Evolutionary conservation across 2,113 vertebrate species (phyloP).

Genomic region (Ceratotherium simum): DNA sequence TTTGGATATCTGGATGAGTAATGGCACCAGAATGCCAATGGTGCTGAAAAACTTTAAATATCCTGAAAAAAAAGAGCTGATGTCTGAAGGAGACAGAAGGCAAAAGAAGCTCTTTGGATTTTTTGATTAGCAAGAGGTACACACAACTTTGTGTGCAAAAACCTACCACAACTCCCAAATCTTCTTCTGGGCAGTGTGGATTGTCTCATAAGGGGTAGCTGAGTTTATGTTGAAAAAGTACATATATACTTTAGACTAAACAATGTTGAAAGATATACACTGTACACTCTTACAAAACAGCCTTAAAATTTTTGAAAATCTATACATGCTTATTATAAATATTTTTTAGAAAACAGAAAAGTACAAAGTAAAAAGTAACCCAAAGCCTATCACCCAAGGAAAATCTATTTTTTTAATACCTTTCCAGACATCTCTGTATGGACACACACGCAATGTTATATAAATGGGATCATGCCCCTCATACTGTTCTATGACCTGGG

Average conservation of each 20-base stretch:
- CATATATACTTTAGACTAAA: constrained; percentile 26
- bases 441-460: background rate
- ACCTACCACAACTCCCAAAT: background rate
- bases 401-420: constrained; percentile 14
- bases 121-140: background rate
- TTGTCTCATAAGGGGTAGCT: background rate
- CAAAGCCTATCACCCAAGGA: background rate
- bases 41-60: background rate
- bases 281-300: background rate
- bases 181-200: background rate
- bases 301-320: background rate
- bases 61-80: background rate
- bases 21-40: background rate
- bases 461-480: background rate
- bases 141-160: background rate
- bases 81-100: background rate
- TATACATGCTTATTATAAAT: background rate
- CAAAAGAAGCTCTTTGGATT: background rate
- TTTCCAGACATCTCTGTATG: background rate
- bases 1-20: background rate
- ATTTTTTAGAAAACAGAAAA: background rate
- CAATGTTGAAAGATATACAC: background rate
- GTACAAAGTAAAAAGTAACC: constrained; percentile 21
- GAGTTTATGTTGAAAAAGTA: constrained; percentile 33
- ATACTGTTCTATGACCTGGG: background rate